These are phyloP conservation scores for Tetheella fluctuosa DNA, from an alignment of 2,888 invertebrate species.

Conservation along the genomic window DNA sequence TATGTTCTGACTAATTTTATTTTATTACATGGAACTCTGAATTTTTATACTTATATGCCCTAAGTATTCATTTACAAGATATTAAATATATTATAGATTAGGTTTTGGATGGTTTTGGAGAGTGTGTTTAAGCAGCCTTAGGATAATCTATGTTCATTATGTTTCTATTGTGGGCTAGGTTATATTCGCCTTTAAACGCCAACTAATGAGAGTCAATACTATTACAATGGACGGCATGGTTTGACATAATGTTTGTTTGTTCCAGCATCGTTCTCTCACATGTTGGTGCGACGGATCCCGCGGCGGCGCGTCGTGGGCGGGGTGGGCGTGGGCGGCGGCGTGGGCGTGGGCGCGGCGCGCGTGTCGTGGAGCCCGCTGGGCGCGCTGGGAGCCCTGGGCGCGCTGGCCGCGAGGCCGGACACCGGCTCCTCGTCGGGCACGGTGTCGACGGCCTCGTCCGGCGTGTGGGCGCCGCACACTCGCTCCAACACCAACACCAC, in stretches of 20 bases:
- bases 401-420: conserved; percentile 23
- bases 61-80: no score
- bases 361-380: conserved; percentile 25
- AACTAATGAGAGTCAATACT: no score
- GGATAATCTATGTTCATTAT: no score
- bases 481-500: conserved; percentile 36
- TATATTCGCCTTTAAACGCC: no score
- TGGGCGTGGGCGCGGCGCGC: conserved; percentile 13
- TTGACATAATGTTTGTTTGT: neutral
- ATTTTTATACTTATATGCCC: no score
- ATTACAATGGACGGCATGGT: no score
- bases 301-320: conserved; percentile 26
- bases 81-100: no score
- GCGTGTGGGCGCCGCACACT: conserved; percentile 48
- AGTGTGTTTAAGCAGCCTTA: no score
- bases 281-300: conserved; percentile 47
- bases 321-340: conserved; percentile 10
- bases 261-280: conserved; percentile 45
- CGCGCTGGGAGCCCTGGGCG: conserved; percentile 14
- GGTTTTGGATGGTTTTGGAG: no score
- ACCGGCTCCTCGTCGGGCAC: conserved; percentile 18
- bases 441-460: conserved; percentile 30
- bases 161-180: no score
- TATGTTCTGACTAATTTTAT: neutral
- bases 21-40: no score